Conservation (phyloP, 2,113 vertebrate species). For the Pelodiscus sinensis region DNA sequence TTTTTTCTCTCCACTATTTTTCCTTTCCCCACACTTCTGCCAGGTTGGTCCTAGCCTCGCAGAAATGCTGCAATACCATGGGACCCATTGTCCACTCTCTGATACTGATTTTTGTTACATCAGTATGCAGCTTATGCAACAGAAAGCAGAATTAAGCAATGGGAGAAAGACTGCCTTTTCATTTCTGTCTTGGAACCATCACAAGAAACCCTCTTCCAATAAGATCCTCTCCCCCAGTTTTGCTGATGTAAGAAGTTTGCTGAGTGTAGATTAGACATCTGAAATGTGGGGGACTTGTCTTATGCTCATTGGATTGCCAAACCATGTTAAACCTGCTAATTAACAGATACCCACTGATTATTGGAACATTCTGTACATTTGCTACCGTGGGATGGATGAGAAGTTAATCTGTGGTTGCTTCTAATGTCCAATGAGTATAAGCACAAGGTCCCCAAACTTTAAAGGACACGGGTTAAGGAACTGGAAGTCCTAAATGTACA, state of each 20-base stretch:
- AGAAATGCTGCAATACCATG: accelerated
- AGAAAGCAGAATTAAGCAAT: not conserved
- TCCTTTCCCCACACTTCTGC: not conserved
- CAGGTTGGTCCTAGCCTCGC: not conserved
- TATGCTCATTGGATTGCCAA: not conserved
- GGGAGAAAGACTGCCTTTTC: not conserved
- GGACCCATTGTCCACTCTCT: not conserved
- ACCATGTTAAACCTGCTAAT: not conserved
- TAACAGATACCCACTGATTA: not conserved
- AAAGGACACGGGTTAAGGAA: not conserved
- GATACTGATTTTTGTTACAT: not conserved
- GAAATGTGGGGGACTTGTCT: not conserved
- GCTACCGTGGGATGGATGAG: not conserved
- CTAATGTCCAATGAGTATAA: not conserved
- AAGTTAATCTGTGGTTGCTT: not conserved
- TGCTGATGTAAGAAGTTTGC: not conserved
- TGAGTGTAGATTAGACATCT: accelerated
- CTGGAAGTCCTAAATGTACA: not conserved
- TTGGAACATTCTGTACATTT: not conserved
- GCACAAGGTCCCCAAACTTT: not conserved
- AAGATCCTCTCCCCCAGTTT: not conserved
- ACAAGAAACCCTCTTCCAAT: not conserved
- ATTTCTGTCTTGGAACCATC: not conserved
- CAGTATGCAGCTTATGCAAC: accelerated
- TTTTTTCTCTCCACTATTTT: not conserved